Base-by-base conservation (phyloP, 2,888 invertebrate species). In the Alviniconcha strummeri region DNA sequence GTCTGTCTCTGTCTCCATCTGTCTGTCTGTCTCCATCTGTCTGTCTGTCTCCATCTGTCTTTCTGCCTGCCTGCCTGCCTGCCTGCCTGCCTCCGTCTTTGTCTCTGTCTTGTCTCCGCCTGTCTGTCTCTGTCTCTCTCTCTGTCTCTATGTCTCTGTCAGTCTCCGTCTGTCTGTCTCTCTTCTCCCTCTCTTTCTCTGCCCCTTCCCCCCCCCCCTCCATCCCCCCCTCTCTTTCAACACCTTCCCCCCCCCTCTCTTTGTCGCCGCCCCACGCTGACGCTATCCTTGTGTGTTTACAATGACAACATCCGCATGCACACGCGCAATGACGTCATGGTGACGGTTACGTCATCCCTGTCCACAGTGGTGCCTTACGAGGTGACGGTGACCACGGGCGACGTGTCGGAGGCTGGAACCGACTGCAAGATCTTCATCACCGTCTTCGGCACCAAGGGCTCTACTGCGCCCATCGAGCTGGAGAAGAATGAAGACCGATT, bases 361-460 rank as follows among this genome's bases (percentile, higher is more conserved):
- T 90, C 13, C 87, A 19, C 89, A 93, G 94, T 92, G 92, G 88
- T 94, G n/a, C 90, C 91, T 0, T 92, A 93, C 86, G 93, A 93
- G 88, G 88, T 92, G 84, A 92, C 92, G 11, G 87, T 93, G 8
- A 86, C 88, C 79, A 93, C 93, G 0, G 93, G 92, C 5, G 93
- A 93, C 87, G 88, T 90, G 7, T 83, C 90, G 2, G 90, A 91
- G 17, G 93, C 93, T 0, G 93, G 93, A 7, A 93, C 93, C 0
- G 93, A 93, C 85, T 88, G 89, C 83, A 88, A 90, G 84, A 90
- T 93, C 83, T 89, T 89, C 67, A 87, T 93, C 76, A 92, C 92
- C 11, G 89, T 91, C 74, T 93, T 92, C 86, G 93, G 93, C 60
- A 86, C 88, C 52, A 90, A 90, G 64, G 93, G 93, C 0, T 84